Percentiles rank a stretch among this genome's conserved stretches.
Evolutionary conservation across 1,140 invertebrate species (phyloP).

Genomic region (Bombus cullumanus): DNA sequence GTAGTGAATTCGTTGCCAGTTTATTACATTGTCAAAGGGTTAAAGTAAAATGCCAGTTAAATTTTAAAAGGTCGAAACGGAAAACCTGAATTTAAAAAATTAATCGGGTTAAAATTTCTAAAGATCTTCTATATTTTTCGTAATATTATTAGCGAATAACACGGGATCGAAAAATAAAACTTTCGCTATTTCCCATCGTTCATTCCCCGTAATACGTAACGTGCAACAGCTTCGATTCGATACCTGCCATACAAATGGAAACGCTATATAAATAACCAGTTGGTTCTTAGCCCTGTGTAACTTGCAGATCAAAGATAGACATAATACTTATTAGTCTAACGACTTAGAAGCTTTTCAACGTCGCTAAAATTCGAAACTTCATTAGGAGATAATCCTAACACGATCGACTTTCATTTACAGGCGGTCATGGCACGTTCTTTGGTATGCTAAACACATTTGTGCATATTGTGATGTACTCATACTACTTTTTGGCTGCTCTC

Average conservation of each 20-base stretch:
- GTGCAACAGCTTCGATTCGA: not conserved
- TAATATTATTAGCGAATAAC: not conserved
- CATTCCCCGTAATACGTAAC: not conserved
- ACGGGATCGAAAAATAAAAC: not conserved
- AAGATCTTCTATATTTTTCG: not conserved
- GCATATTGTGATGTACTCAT: constrained; percentile 95
- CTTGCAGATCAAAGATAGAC: not conserved
- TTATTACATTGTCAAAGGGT: too few relatives aligned
- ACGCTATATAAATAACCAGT: not conserved
- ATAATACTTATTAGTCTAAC: not conserved
- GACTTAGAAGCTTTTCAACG: not conserved
- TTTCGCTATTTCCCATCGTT: not conserved
- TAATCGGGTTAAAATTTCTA: not conserved
- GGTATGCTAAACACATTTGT: constrained; percentile 94
- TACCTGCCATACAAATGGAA: not conserved
- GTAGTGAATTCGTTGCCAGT: too few relatives aligned
- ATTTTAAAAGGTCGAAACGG: not conserved
- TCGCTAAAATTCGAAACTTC: not conserved
- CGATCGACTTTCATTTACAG: constrained; percentile 77
- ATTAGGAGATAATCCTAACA: not conserved
- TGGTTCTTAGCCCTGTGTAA: not conserved
- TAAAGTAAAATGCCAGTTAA: not conserved
- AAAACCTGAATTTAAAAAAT: not conserved
- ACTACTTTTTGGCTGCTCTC: constrained; percentile 93
- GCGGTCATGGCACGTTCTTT: constrained; percentile 91